Base-by-base conservation (phyloP, 1,140 invertebrate genomes). In the Lanistes nyassanus region DNA sequence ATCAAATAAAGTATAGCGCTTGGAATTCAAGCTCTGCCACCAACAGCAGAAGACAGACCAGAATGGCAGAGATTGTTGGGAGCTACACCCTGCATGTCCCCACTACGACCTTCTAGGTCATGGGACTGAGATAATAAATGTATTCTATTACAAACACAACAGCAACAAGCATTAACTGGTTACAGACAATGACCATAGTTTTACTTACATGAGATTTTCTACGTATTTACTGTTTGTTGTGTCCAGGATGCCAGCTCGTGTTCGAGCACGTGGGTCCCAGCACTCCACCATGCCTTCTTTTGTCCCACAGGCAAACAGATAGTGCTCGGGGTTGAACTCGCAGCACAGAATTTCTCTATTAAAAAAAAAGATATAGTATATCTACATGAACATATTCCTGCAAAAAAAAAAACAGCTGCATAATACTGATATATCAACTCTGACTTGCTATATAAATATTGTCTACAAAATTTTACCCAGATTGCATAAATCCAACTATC, bases 271-370 rank as follows among this genome's bases (percentile, higher is more conserved):
- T 51, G 96, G 95, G 91, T 99, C 98, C 96, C 96, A 99, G 2
- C 96, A 97, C 90, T 99, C 97, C 6, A 99, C 92, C 85, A 92
- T 93, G 0, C 98, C 98, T 85, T 97, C 94, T 81, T 94, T 92
- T n/a, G 95, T 97, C 11, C 98, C 98, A 84, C 94, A 93, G 5
- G 94, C 87, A 55, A 99, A 86, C 47, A 99, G 90, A 82, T 98
- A 92, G 92, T 99, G 97, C 47, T 93, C 91, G 0, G 94, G 93
- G 91, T 98, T 99, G 5, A 99, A 93, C 68, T 92, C 92, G 86
- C 95, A 95, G 86, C 94, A 94, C 85, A 98, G 98, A 11, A 91
- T 78, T 69, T 86, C 86, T 65, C 86, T 88, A 74, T 16, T 81
- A 79, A 60, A 73, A n/a, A n/a, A n/a, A n/a, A n/a, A n/a, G n/a